These are phyloP conservation scores for Catocala sponsa DNA, from an alignment of 2,888 invertebrate genomes.

Conservation along the genomic window DNA sequence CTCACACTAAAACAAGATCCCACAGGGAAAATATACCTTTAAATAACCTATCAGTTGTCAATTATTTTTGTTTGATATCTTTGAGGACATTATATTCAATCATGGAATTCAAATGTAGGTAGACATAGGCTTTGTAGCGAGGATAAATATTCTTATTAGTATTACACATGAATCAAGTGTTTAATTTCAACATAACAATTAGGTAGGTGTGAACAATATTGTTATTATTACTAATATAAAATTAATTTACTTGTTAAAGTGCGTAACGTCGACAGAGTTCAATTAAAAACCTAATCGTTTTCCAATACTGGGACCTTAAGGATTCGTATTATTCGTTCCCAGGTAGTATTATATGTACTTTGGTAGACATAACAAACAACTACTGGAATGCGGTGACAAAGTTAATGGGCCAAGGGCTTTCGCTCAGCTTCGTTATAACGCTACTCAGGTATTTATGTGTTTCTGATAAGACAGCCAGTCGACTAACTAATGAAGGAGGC, in stretches of 20 bases:
- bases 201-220: no score
- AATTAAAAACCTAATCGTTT: constrained; percentile 26
- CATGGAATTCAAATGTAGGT: no score
- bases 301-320: constrained; percentile 19
- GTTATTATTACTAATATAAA: no score
- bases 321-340: constrained; percentile 36
- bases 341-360: constrained; percentile 33
- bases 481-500: constrained; percentile 53
- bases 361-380: constrained; percentile 42
- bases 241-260: neutral
- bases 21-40: no score
- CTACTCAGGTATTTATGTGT: constrained; percentile 55
- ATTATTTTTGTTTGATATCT: no score
- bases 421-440: constrained; percentile 63
- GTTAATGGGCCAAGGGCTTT: constrained; percentile 68
- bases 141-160: no score
- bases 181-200: no score
- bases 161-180: no score
- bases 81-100: no score
- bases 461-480: constrained; percentile 55
- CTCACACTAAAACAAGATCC: no score
- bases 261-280: neutral
- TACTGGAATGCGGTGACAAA: constrained; percentile 55
- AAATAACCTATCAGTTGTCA: no score
- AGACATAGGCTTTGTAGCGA: no score